Evolutionary conservation across 2,797 vertebrate species (phyloP).

Genomic region (Lemur catta): DNA sequence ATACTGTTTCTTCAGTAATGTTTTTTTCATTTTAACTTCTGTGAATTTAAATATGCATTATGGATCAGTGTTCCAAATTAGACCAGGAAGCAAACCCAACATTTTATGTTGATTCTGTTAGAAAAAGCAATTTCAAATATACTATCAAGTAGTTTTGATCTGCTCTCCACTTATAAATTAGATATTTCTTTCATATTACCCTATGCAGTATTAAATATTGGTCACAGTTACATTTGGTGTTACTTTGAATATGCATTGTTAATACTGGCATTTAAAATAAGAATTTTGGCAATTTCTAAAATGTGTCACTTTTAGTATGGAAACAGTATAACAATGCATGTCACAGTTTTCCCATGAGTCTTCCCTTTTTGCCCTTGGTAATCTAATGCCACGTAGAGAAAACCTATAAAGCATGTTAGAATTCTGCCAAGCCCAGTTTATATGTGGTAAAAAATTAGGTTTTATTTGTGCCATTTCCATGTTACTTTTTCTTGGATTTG

Average conservation of each 20-base stretch:
- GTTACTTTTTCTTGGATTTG: slow-evolving; percentile 29
- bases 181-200: background rate
- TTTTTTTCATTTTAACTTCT: slow-evolving; percentile 22
- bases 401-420: background rate
- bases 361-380: background rate
- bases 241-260: background rate
- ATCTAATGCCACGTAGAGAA: background rate
- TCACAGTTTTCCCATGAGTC: background rate
- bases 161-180: background rate
- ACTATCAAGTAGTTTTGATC: slow-evolving; percentile 4
- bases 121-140: slow-evolving; percentile 23
- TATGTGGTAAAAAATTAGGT: background rate
- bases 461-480: slow-evolving; percentile 15
- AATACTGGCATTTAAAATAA: slow-evolving; percentile 32
- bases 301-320: background rate
- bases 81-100: slow-evolving; percentile 4
- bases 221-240: slow-evolving; percentile 3
- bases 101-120: slow-evolving; percentile 40
- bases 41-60: background rate
- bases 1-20: background rate
- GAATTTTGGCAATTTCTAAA: slow-evolving; percentile 9
- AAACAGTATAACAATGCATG: background rate
- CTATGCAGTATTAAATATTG: background rate
- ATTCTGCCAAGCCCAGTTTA: background rate
- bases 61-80: background rate